Percentiles rank a stretch among this genome's conserved stretches.
These are phyloP conservation scores for Rallus limicola DNA, from an alignment of 2,113 vertebrate species.

Conservation along the genomic window DNA sequence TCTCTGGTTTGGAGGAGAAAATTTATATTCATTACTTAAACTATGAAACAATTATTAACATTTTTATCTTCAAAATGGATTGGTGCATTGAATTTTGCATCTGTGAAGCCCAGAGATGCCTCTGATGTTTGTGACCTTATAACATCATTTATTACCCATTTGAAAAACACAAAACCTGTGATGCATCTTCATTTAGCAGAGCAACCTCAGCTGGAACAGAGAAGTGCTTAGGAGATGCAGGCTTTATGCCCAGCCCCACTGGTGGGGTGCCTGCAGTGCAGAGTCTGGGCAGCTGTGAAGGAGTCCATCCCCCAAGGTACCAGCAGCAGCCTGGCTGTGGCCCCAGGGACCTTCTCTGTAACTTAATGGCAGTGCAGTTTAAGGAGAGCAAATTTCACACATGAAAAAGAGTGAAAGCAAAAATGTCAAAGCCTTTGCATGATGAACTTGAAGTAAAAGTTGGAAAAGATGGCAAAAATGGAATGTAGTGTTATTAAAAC, in stretches of 20 bases:
- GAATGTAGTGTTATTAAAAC: background rate
- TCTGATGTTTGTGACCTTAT: background rate
- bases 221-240: background rate
- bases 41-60: background rate
- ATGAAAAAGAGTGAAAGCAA: background rate
- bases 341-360: background rate
- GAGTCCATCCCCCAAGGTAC: background rate
- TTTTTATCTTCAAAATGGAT: background rate
- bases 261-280: background rate
- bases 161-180: background rate
- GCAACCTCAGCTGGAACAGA: background rate
- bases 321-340: background rate
- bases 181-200: background rate
- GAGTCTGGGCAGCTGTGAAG: background rate
- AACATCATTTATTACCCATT: background rate
- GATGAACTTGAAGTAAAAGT: background rate
- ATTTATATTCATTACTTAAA: background rate
- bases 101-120: background rate
- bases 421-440: background rate
- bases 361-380: background rate
- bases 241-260: accelerated
- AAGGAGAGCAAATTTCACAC: background rate
- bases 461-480: background rate
- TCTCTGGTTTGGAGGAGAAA: background rate
- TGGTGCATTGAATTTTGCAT: background rate